Evolutionary conservation across 2,113 vertebrate species (phyloP), one percentile per base, ranked within the genome.

Genomic region (Stigmatopora argus): DNA sequence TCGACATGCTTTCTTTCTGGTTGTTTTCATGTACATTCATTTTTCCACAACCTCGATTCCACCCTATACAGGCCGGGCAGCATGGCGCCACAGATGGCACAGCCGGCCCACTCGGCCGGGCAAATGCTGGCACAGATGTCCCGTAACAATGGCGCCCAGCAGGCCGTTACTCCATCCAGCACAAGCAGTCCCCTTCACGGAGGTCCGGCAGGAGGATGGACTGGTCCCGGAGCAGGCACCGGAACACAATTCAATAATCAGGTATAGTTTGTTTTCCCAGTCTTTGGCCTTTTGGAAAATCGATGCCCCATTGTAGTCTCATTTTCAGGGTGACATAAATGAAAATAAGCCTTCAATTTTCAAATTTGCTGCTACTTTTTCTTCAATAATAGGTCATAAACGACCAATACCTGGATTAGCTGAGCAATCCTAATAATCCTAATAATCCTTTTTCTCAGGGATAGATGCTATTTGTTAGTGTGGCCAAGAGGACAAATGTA

Each of bases 51-150:
- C 45, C n/a, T 23, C 62, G 10, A 21, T 52, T 62, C 13, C 38
- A 18, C 18, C 51, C 17, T 46, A 38, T 44, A 0, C 79, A 97
- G 92, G 83, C 89, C 89, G 62, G 86, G 90, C 67, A 80, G 75
- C 58, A 87, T 95, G 86, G 83, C 86, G 0, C 85, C 91, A 44
- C 85, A 93, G 0, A 86, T 96, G 74, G 88, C 87, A 18, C 92
- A 90, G 78, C 89, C 89, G 17, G 67, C 93, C 3, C 78, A 91
- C 0, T 86, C 94, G 0, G 87, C 94, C 0, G 92, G 94, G 3
- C 95, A 95, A 67, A 92, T 97, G 78, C 51, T 99, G 5, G 81
- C 93, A 0, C 97, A 97, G 82, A 95, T 98, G 52, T 94, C 97
- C 0, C 93, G 93, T 26, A 95, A 97, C 81, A 90, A 82, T 5